Evolutionary conservation across 2,888 invertebrate genomes (phyloP), one percentile per base, ranked within the genome.

Genomic region (Caenorhabditis sinica): DNA sequence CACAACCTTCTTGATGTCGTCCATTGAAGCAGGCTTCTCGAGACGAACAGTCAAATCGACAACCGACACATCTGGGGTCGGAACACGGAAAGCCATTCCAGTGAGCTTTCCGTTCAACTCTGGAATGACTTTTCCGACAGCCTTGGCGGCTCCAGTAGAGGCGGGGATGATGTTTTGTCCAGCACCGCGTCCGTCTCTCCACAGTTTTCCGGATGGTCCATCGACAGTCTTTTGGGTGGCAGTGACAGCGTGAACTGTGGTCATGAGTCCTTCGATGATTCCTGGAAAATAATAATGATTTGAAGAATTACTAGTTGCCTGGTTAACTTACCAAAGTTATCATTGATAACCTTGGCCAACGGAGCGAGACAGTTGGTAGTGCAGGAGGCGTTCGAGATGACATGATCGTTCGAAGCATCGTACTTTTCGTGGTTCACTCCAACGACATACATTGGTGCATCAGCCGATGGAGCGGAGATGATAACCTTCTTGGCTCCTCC

Each of bases 361-460:
- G 56, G 56, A 56, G 56, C 58, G 2, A 60, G 58, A n/a, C 58
- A 30, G 58, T 60, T 60, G 2, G n/a, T 33, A 28, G 30, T 60
- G 33, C 28, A 60, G 17, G 28, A 28, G 30, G 58, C 28, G 28
- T 60, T 33, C 28, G 28, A 60, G 33, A 60, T 28, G 33, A 60
- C 8, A 15, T 60, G 33, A n/a, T n/a, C n/a, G n/a, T 60, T 33
- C 33, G 58, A 33, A 33, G 15, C 8, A 9, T 56, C 56, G 28
- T 40, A 96, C 96, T 68, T 68, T 33, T 96, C 96, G 87, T 97
- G 95, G 94, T 98, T 99, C 72, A 99, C 98, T 87, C 98, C 98
- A 92, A 96, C 95, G 49, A 99, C 98, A 92, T 96, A 98, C 97
- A 98, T 99, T 20, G 98, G 98, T 17, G 98, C 98, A 93, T 99